Conservation (phyloP, 1,140 invertebrate genomes). For the Diabrotica virgifera region DNA sequence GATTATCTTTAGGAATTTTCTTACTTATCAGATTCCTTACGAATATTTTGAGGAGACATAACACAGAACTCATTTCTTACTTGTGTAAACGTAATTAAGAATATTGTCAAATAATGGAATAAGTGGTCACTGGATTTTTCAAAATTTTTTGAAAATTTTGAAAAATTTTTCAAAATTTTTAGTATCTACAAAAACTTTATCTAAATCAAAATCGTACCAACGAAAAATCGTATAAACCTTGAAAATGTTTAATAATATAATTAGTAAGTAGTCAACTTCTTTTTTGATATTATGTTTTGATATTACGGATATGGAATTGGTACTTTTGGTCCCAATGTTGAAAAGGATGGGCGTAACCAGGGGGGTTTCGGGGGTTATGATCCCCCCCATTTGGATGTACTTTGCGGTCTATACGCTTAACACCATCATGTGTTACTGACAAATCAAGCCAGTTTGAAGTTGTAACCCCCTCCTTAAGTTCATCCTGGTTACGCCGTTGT, state of each 20-base stretch:
- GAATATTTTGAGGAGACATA: not conserved
- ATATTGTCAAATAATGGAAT: slow-evolving; percentile 49
- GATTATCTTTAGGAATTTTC: too few species aligned
- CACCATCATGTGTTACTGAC: too few species aligned
- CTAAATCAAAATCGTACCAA: slow-evolving; percentile 20
- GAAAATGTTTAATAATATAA: slow-evolving; percentile 25
- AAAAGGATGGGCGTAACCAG: too few species aligned
- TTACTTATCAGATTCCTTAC: too few species aligned
- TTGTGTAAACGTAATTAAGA: slow-evolving; percentile 22
- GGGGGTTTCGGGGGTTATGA: too few species aligned
- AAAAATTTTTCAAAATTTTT: not conserved
- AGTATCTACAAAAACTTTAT: slow-evolving; percentile 4
- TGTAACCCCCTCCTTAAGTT: too few species aligned
- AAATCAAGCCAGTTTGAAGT: too few species aligned
- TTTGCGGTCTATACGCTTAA: too few species aligned
- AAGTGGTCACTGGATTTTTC: slow-evolving; percentile 11
- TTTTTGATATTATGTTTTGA: slow-evolving; percentile 40
- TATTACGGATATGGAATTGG: slow-evolving; percentile 43
- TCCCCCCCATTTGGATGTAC: too few species aligned
- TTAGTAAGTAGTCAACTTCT: slow-evolving; percentile 1
- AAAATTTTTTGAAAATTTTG: too few species aligned
- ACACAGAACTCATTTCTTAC: slow-evolving; percentile 28
- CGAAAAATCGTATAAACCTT: slow-evolving; percentile 9
- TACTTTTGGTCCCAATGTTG: slow-evolving; percentile 43
- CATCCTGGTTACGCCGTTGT: too few species aligned